Evolutionary conservation across 1,140 invertebrate genomes (phyloP).

Genomic region (Neodiprion virginianus): DNA sequence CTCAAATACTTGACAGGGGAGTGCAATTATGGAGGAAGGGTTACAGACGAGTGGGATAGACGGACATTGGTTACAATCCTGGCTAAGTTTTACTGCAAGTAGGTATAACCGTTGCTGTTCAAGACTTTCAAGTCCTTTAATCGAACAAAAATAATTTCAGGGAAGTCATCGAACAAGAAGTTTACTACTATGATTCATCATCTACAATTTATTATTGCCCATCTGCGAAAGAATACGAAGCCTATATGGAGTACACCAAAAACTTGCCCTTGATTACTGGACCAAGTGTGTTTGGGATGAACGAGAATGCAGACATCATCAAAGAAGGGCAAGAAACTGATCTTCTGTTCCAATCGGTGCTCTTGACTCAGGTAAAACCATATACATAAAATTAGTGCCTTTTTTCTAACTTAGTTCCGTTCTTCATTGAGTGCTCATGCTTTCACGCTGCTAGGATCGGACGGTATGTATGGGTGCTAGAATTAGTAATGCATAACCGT

Average conservation of each 20-base stretch:
- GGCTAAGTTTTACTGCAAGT: conserved; percentile 77
- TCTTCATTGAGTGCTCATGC: conserved; percentile 9
- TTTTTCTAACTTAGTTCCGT: conserved; percentile 31
- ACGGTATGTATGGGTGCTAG: conserved; percentile 39
- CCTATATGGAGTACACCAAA: conserved; percentile 79
- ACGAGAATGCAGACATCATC: conserved; percentile 93
- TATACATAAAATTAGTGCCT: neutral
- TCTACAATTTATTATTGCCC: conserved; percentile 77
- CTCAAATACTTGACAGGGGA: conserved; percentile 91
- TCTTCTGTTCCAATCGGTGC: conserved; percentile 78
- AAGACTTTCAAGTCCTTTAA: conserved; percentile 25
- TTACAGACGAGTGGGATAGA: conserved; percentile 95
- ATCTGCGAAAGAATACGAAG: conserved; percentile 74
- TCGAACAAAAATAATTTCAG: conserved; percentile 29
- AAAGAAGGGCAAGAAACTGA: conserved; percentile 91
- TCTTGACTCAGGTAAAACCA: conserved; percentile 80
- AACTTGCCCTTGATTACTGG: conserved; percentile 80
- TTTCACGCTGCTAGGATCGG: conserved; percentile 49
- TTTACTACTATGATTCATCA: conserved; percentile 55
- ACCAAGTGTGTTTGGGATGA: conserved; percentile 91
- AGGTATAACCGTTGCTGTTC: conserved; percentile 40
- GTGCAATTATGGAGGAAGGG: conserved; percentile 95
- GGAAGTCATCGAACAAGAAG: conserved; percentile 42
- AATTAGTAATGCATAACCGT: neutral
- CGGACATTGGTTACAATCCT: conserved; percentile 86